Evolutionary conservation across 2,797 vertebrate genomes (phyloP).

Genomic region (Rallus crepitans): DNA sequence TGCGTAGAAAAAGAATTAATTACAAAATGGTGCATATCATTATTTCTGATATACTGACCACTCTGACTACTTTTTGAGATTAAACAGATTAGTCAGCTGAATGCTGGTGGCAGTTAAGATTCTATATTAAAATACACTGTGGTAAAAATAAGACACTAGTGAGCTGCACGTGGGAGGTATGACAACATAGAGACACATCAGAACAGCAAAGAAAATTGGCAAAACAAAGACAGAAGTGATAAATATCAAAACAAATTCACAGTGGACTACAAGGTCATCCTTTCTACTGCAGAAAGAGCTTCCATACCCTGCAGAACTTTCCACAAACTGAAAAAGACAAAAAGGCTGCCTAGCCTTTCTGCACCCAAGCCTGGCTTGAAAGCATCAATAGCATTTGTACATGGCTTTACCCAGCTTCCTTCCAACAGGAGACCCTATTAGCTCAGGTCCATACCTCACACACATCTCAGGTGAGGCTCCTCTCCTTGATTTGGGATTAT

Average conservation of each 20-base stretch:
- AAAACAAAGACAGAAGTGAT: not conserved
- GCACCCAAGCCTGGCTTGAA: not conserved
- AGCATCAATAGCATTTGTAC: not conserved
- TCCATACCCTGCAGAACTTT: not conserved
- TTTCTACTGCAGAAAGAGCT: not conserved
- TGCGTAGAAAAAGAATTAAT: not conserved
- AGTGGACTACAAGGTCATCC: not conserved
- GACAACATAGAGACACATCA: not conserved
- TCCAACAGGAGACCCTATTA: not conserved
- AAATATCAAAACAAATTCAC: not conserved
- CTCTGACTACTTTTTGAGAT: not conserved
- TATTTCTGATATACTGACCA: not conserved
- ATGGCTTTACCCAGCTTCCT: not conserved
- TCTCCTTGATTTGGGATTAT: not conserved
- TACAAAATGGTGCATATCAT: not conserved
- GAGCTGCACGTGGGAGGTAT: not conserved
- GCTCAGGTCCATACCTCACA: not conserved
- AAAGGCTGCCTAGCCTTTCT: not conserved
- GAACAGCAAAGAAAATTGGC: not conserved
- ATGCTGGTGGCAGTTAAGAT: not conserved
- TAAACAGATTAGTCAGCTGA: not conserved
- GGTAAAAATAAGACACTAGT: not conserved
- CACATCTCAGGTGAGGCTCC: not conserved
- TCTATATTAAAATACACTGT: not conserved
- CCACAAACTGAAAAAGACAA: not conserved